phyloP scores from a whole-genome alignment of 2,888 invertebrate genomes.

The Orchestes rusci region DNA sequence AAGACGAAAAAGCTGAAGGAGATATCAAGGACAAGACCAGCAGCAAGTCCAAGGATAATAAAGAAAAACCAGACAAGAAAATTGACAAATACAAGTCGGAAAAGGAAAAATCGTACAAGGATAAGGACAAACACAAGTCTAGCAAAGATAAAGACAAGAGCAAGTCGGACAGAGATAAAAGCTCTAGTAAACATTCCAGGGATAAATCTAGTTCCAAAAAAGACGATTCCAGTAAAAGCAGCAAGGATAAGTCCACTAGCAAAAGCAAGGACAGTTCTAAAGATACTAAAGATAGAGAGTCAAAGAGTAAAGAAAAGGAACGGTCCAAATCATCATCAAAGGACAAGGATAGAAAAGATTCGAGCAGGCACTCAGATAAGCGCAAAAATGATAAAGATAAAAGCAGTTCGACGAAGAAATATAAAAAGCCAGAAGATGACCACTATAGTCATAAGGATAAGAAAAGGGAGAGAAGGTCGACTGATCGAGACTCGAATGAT shows the following conservation, averaged over 20 bases:
- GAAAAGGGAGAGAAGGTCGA: slow-evolving; percentile 60
- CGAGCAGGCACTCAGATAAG: slow-evolving; percentile 1
- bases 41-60: slow-evolving; percentile 11
- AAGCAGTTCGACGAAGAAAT: slow-evolving; percentile 26
- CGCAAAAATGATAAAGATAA: slow-evolving; percentile 4
- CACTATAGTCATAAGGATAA: slow-evolving; percentile 62
- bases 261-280: slow-evolving; percentile 1
- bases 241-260: slow-evolving; percentile 24
- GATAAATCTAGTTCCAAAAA: slow-evolving; percentile 25
- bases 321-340: neutral
- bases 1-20: slow-evolving; percentile 31
- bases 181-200: no score
- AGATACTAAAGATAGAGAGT: neutral
- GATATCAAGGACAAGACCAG: neutral
- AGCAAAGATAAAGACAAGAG: slow-evolving; percentile 25
- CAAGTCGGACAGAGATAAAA: slow-evolving; percentile 24
- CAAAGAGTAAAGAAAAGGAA: neutral
- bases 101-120: slow-evolving; percentile 18
- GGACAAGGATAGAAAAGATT: slow-evolving; percentile 24
- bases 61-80: slow-evolving; percentile 25
- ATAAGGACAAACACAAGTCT: slow-evolving; percentile 29
- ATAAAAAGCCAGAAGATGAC: slow-evolving; percentile 54
- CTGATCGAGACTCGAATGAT: slow-evolving; percentile 74
- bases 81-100: slow-evolving; percentile 21
- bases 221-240: no score